phyloP scores from a whole-genome alignment of 1,140 invertebrate species.

The Cyclina sinensis region DNA sequence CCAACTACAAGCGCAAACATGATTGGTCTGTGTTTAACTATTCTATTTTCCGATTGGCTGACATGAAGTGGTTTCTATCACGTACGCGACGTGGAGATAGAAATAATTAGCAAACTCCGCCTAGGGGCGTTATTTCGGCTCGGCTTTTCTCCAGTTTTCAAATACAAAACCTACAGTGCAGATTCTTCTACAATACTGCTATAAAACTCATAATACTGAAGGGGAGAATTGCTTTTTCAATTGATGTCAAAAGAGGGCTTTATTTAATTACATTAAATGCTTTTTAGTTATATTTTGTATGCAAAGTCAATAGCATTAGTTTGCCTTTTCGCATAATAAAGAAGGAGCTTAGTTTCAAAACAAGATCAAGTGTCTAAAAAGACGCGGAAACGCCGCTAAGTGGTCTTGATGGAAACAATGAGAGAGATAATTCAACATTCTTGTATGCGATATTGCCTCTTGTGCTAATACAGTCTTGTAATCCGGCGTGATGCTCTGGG shows the following conservation, averaged over 20 bases:
- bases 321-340: conserved; percentile 62
- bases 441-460: conserved; percentile 43
- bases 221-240: conserved; percentile 27
- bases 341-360: conserved; percentile 62
- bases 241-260: conserved; percentile 56
- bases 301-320: conserved; percentile 59
- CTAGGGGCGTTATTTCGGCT: conserved; percentile 30
- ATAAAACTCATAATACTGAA: conserved; percentile 10
- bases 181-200: conserved; percentile 8
- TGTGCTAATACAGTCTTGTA: not conserved
- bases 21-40: conserved; percentile 42
- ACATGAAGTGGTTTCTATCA: conserved; percentile 7
- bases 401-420: conserved; percentile 35
- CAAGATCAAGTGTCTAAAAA: conserved; percentile 44
- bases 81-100: conserved; percentile 17
- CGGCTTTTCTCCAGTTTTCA: not conserved
- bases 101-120: conserved; percentile 47
- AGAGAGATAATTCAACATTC: conserved; percentile 25
- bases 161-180: not conserved
- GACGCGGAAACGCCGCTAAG: conserved; percentile 38
- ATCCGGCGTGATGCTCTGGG: conserved; percentile 12
- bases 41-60: conserved; percentile 56
- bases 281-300: conserved; percentile 71
- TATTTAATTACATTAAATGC: conserved; percentile 72
- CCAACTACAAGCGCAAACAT: conserved; percentile 20